These are phyloP conservation scores for Dermatemys mawii DNA, from an alignment of 2,113 vertebrate genomes.

Conservation along the genomic window DNA sequence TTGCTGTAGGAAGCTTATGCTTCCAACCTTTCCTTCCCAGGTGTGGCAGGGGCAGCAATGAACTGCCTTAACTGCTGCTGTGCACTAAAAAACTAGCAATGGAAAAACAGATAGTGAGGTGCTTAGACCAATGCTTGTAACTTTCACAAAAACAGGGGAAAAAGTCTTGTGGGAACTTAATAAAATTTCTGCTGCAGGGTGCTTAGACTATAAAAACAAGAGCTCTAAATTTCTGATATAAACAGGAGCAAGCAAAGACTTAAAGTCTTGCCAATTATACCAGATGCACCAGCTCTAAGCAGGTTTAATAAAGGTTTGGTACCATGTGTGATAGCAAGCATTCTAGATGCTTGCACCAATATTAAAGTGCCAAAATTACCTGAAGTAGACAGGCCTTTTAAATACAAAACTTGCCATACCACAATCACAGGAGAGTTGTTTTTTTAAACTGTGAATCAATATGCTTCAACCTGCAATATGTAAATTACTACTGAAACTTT, in stretches of 20 bases:
- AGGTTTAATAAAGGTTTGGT: background rate
- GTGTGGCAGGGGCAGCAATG: background rate
- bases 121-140: background rate
- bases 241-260: background rate
- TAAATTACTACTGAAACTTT: background rate
- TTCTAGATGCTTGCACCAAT: fast-evolving
- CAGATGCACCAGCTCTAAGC: fast-evolving
- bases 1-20: background rate
- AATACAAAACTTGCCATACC: background rate
- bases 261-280: background rate
- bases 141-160: background rate
- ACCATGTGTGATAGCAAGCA: background rate
- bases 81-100: background rate
- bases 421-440: background rate
- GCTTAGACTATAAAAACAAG: background rate
- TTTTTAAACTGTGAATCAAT: fast-evolving
- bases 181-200: background rate
- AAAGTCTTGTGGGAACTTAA: background rate
- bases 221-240: background rate
- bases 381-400: background rate
- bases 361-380: background rate
- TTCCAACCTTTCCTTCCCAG: background rate
- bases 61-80: background rate
- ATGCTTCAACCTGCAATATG: fast-evolving
- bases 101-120: background rate